phyloP scores from a whole-genome alignment of 2,113 vertebrate genomes.

The Verasper variegatus region DNA sequence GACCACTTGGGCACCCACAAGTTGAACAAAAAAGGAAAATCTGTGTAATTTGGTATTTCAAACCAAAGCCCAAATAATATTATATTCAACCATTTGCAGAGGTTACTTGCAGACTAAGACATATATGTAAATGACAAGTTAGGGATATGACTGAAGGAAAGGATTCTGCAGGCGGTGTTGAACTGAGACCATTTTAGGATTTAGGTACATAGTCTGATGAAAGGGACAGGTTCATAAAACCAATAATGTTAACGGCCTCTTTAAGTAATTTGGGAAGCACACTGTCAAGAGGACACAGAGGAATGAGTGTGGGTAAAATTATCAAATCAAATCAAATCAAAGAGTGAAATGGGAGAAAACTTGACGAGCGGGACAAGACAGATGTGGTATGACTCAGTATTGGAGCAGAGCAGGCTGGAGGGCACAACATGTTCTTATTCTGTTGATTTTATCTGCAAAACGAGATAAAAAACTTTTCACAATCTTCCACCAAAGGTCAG shows the following conservation, averaged over 20 bases:
- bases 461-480: neutral
- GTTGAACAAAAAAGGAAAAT: too few relatives aligned
- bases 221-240: neutral
- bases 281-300: neutral
- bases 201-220: neutral
- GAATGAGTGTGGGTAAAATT: neutral
- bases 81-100: too few relatives aligned
- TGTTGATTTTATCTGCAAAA: slow-evolving; percentile 2
- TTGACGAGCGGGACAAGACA: neutral
- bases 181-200: neutral
- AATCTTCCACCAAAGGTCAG: neutral
- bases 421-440: neutral
- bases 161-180: neutral
- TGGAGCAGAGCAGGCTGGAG: neutral
- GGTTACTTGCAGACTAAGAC: too few relatives aligned
- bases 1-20: too few relatives aligned
- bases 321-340: neutral
- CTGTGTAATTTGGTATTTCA: too few relatives aligned
- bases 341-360: neutral
- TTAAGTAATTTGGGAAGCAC: neutral
- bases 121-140: too few relatives aligned
- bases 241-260: neutral
- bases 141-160: too few relatives aligned
- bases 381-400: neutral
- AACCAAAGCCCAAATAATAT: too few relatives aligned